Percentiles rank a stretch among this genome's conserved stretches.
phyloP scores from a whole-genome alignment of 2,888 invertebrate species.

The Vannuccia rotundouncinata region DNA sequence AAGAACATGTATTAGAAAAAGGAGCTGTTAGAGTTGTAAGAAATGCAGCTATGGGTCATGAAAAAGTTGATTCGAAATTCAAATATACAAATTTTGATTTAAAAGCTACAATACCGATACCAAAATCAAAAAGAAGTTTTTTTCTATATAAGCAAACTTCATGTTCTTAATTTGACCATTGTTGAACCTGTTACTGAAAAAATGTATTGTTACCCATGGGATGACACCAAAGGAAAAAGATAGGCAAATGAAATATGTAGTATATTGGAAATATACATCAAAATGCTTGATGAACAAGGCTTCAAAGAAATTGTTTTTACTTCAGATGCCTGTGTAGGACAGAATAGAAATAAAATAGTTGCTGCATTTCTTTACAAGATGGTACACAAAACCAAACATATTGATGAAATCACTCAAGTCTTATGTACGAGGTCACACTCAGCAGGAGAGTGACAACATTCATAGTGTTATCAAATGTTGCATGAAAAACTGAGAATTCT shows the following conservation, averaged over 20 bases:
- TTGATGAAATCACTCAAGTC: not conserved
- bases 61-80: not conserved
- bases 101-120: no score
- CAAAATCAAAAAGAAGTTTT: not conserved
- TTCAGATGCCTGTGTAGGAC: not conserved
- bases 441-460: slow-evolving; percentile 5
- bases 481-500: not conserved
- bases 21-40: not conserved
- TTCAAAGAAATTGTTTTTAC: not conserved
- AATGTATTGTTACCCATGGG: not conserved
- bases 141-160: slow-evolving; percentile 13
- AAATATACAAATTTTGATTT: not conserved
- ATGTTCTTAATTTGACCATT: not conserved
- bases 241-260: not conserved
- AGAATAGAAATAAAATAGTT: not conserved
- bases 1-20: not conserved
- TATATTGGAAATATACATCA: not conserved
- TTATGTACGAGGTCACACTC: not conserved
- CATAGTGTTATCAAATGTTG: not conserved
- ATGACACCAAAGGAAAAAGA: not conserved
- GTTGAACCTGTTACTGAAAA: not conserved
- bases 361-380: not conserved
- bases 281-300: not conserved
- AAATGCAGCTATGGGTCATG: not conserved
- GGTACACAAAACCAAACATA: not conserved